Percentiles rank a stretch among this genome's conserved stretches.
phyloP scores from a whole-genome alignment of 92 coral and sea anemone genomes.

The Nematostella vectensis region DNA sequence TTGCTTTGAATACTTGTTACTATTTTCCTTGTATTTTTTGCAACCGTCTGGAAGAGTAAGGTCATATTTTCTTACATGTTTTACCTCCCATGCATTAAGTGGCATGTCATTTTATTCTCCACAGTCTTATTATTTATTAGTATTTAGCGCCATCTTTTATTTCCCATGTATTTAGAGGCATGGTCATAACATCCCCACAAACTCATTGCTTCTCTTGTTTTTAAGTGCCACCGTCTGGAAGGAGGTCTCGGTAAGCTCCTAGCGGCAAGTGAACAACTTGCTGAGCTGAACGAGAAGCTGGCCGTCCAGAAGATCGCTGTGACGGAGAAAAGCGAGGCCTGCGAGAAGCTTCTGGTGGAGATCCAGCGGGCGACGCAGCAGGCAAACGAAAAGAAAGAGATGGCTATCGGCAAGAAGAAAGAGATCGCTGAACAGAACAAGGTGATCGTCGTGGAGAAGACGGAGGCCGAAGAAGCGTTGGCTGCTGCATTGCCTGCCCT shows the following conservation, averaged over 20 bases:
- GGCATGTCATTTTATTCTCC: too few species aligned
- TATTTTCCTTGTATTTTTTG: too few species aligned
- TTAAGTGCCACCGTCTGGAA: slow-evolving; percentile 89
- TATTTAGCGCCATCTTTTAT: too few species aligned
- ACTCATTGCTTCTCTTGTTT: slow-evolving; percentile 9
- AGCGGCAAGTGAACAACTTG: slow-evolving; percentile 97
- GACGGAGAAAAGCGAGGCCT: slow-evolving; percentile 96
- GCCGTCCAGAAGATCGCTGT: slow-evolving; percentile 96
- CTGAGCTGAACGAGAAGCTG: slow-evolving; percentile 94
- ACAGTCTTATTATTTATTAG: too few species aligned
- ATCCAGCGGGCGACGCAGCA: slow-evolving; percentile 80
- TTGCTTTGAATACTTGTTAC: too few species aligned
- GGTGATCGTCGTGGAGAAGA: slow-evolving; percentile 80
- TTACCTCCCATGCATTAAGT: too few species aligned
- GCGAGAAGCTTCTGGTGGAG: slow-evolving; percentile 81
- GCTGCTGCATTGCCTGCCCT: slow-evolving; percentile 91
- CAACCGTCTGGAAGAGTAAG: too few species aligned
- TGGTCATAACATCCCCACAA: too few species aligned
- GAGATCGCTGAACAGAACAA: slow-evolving; percentile 92
- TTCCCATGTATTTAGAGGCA: too few species aligned
- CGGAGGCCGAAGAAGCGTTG: slow-evolving; percentile 90
- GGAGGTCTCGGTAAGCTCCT: slow-evolving; percentile 97
- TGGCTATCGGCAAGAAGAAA: slow-evolving; percentile 87
- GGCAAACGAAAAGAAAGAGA: slow-evolving; percentile 91
- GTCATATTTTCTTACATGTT: too few species aligned